phyloP scores from a whole-genome alignment of 2,888 invertebrate genomes.

The Metalampra italica region DNA sequence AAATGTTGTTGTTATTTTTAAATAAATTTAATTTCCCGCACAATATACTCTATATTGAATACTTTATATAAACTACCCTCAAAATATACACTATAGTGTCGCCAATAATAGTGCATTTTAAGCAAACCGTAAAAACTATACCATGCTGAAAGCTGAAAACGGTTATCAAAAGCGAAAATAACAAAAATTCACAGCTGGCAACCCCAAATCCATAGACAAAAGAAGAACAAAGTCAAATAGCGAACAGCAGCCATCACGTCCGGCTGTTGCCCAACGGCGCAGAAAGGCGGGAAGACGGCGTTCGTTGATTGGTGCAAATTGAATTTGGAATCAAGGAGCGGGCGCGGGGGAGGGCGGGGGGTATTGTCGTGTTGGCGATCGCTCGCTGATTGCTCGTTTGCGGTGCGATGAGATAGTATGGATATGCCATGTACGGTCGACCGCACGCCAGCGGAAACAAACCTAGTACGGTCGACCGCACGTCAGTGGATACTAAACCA shows the following conservation, averaged over 20 bases:
- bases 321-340: constrained; percentile 72
- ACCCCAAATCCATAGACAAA: constrained; percentile 13
- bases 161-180: neutral
- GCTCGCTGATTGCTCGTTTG: constrained; percentile 77
- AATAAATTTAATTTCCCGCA: too few relatives aligned
- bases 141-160: constrained; percentile 21
- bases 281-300: constrained; percentile 74
- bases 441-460: too few relatives aligned
- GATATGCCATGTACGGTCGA: constrained; percentile 24
- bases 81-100: too few relatives aligned
- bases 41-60: too few relatives aligned
- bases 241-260: constrained; percentile 46
- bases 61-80: too few relatives aligned
- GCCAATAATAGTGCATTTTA: too few relatives aligned
- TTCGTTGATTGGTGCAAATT: constrained; percentile 78
- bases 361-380: constrained; percentile 77
- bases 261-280: constrained; percentile 47
- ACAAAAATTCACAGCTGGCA: constrained; percentile 9
- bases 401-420: constrained; percentile 51
- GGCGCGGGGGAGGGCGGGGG: constrained; percentile 25
- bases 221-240: constrained; percentile 27
- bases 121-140: too few relatives aligned
- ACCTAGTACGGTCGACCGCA: too few relatives aligned
- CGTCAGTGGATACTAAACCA: too few relatives aligned
- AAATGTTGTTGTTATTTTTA: too few relatives aligned